Evolutionary conservation across 2,113 vertebrate genomes (phyloP), one percentile per base, ranked within the genome.

Genomic region (Scomber japonicus): DNA sequence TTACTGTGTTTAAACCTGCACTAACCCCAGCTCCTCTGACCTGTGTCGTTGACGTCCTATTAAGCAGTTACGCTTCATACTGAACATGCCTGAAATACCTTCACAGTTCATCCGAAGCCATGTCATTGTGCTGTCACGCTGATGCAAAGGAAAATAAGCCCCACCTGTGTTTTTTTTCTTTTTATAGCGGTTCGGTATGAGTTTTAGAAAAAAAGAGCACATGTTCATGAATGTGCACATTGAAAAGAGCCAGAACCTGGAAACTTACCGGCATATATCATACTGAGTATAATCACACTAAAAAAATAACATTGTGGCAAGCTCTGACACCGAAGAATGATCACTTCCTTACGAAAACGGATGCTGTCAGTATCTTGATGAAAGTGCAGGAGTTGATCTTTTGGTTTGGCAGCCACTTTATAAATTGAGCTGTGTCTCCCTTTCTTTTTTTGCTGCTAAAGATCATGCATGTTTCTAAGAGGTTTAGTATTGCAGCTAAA

Each of bases 351-450:
- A 40, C 35, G 1, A 1, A 40, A 9, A 40, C 7, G 35, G 8
- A 40, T 40, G 35, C 35, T 40, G 35, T 40, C 35, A 9, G 35
- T 40, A 40, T 40, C 11, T 49, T 45, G 44, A 35, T 76, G 5
- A 10, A 67, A 46, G 17, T 19, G 31, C 55, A 67, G 54, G 50
- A 50, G 17, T 64, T 27, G 11, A 24, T 78, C 75, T 69, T 51
- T 1, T 0, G 21, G 40, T 46, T 50, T 35, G 6, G 9, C 35
- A 40, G 35, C 9, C 35, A 40, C 35, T 40, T 40, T 40, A 7
- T 40, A 9, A 40, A 40, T 40, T 40, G 11, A 48, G 19, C 10
- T 27, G 16, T 8, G 19, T 45, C 40, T 13, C 6, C 11, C 2
- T 17, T 46, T 3, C 13, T 35, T 15, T 24, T 4, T 8, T 35